phyloP scores from a whole-genome alignment of 2,797 vertebrate species.

The Sarcoramphus papa region DNA sequence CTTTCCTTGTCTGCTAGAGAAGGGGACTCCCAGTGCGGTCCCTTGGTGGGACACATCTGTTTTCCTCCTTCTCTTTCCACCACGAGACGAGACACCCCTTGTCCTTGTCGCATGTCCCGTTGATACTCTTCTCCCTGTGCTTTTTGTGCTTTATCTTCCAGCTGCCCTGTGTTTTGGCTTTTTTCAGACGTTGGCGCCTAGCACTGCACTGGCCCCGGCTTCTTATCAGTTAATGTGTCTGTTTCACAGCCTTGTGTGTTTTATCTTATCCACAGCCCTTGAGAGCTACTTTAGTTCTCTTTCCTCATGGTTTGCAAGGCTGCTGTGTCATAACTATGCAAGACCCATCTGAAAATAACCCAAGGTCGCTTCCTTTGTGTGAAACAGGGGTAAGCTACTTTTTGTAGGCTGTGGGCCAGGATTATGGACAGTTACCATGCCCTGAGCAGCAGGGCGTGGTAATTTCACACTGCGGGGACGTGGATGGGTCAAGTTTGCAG shows the following conservation, averaged over 20 bases:
- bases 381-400: neutral
- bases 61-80: neutral
- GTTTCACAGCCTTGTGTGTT: neutral
- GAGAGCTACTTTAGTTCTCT: neutral
- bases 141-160: neutral
- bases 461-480: accelerated
- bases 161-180: neutral
- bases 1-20: neutral
- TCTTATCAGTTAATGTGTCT: neutral
- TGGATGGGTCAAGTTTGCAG: neutral
- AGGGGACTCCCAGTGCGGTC: accelerated
- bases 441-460: neutral
- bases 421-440: neutral
- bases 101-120: neutral
- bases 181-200: neutral
- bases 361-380: neutral
- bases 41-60: neutral
- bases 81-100: neutral
- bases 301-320: neutral
- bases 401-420: neutral
- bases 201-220: neutral
- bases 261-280: neutral
- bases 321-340: neutral
- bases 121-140: neutral
- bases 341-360: neutral